Conservation (phyloP, 2,113 vertebrate species). For the Sylvietta virens region DNA sequence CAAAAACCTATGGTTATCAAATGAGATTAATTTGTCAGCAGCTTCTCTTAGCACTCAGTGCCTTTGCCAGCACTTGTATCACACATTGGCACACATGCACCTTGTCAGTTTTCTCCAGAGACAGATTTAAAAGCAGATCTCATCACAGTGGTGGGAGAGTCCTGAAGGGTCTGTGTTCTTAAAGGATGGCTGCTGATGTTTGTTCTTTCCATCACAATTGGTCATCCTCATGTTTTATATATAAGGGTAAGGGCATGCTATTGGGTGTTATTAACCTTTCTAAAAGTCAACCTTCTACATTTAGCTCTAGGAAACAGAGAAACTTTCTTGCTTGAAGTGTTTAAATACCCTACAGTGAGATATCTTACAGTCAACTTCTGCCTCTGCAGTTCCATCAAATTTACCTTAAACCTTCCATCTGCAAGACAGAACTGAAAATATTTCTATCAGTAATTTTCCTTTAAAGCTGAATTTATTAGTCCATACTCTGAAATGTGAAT, state of each 20-base stretch:
- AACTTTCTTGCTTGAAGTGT: neutral
- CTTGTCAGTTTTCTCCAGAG: neutral
- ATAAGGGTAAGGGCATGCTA: neutral
- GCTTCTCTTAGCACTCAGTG: neutral
- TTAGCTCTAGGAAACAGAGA: neutral
- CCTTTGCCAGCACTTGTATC: neutral
- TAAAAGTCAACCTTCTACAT: slow-evolving; percentile 42
- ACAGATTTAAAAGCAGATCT: neutral
- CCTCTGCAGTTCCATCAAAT: neutral
- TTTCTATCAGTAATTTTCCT: neutral
- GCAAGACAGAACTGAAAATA: neutral
- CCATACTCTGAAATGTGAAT: neutral
- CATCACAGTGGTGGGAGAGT: neutral
- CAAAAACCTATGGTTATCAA: neutral
- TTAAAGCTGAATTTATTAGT: neutral
- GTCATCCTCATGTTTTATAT: slow-evolving; percentile 23
- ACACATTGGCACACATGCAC: neutral
- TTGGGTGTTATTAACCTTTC: slow-evolving; percentile 44
- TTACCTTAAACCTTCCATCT: neutral
- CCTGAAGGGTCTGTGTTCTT: neutral
- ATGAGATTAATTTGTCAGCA: neutral
- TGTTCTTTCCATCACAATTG: neutral
- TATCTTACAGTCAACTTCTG: neutral
- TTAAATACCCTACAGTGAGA: neutral
- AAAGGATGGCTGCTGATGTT: neutral